Evolutionary conservation across 2,113 vertebrate genomes (phyloP).

Genomic region (Eidolon helvum): DNA sequence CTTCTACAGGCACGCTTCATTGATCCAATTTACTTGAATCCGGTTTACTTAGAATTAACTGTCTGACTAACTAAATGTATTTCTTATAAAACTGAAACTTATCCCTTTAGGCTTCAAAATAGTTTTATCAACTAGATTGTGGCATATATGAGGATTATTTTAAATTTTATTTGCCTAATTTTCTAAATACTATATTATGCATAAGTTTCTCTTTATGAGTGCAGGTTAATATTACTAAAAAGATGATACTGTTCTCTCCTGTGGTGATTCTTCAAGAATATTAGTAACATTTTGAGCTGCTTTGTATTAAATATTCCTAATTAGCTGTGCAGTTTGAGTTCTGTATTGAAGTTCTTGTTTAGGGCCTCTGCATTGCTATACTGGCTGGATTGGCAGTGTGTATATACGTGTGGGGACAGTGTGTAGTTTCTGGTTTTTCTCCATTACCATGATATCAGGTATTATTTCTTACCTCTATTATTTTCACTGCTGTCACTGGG

Average conservation of each 20-base stretch:
- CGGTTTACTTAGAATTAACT: slow-evolving; percentile 14
- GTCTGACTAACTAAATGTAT: slow-evolving; percentile 3
- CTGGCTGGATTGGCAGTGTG: not conserved
- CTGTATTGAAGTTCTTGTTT: not conserved
- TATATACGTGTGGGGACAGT: not conserved
- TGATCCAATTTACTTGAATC: not conserved
- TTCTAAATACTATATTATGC: not conserved
- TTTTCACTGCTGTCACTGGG: not conserved
- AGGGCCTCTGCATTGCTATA: not conserved
- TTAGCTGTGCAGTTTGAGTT: not conserved
- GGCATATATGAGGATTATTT: slow-evolving; percentile 39
- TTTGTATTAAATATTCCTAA: slow-evolving; percentile 28
- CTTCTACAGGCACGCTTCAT: not conserved
- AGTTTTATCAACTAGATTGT: slow-evolving; percentile 37
- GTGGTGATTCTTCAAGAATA: not conserved
- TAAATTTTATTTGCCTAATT: slow-evolving; percentile 8
- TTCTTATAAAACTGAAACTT: slow-evolving; percentile 31
- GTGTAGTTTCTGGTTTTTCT: not conserved
- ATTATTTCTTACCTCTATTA: not conserved
- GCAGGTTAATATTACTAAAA: slow-evolving; percentile 3
- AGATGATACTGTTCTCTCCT: not conserved
- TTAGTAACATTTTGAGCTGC: not conserved
- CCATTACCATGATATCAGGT: not conserved
- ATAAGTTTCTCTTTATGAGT: not conserved
- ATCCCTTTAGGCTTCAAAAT: not conserved